phyloP scores from a whole-genome alignment of 2,797 vertebrate species.

The Enteromius afrohamiltoni region DNA sequence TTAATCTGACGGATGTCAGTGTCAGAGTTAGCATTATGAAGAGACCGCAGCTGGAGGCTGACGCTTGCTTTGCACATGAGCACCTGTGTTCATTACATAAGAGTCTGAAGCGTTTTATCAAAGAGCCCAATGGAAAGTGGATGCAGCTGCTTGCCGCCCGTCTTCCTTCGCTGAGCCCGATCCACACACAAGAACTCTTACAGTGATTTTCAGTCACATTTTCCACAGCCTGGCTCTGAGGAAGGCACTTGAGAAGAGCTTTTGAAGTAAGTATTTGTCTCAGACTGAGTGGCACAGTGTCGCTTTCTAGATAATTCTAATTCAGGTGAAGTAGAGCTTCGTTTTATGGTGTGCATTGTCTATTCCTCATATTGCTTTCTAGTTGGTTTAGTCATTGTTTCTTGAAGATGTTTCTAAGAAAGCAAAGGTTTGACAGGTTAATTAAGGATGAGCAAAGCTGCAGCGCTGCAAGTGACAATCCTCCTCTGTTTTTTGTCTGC shows the following conservation, averaged over 20 bases:
- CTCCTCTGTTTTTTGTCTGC: too few species aligned
- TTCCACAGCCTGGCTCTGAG: conserved; percentile 36
- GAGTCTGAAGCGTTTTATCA: conserved; percentile 47
- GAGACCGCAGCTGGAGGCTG: conserved; percentile 50
- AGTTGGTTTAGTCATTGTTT: conserved; percentile 22
- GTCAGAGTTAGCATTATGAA: conserved; percentile 27
- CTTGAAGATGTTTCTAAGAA: background rate
- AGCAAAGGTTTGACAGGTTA: background rate
- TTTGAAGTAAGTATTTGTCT: conserved; percentile 38
- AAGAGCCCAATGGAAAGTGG: conserved; percentile 36
- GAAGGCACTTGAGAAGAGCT: conserved; percentile 35
- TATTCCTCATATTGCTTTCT: background rate
- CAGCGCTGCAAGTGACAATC: background rate
- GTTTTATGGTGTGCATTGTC: background rate
- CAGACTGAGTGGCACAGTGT: conserved; percentile 21
- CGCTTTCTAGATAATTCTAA: background rate
- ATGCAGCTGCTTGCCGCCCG: conserved; percentile 57
- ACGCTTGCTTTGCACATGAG: conserved; percentile 31
- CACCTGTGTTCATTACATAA: conserved; percentile 52
- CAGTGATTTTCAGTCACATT: conserved; percentile 30
- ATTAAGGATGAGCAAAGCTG: background rate
- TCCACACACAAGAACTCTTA: conserved; percentile 34
- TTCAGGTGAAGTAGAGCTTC: conserved; percentile 25
- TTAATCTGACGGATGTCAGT: conserved; percentile 29
- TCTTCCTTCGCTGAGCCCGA: conserved; percentile 37